These are phyloP conservation scores for Phengaris alcon DNA, from an alignment of 2,888 invertebrate species.

Conservation along the genomic window DNA sequence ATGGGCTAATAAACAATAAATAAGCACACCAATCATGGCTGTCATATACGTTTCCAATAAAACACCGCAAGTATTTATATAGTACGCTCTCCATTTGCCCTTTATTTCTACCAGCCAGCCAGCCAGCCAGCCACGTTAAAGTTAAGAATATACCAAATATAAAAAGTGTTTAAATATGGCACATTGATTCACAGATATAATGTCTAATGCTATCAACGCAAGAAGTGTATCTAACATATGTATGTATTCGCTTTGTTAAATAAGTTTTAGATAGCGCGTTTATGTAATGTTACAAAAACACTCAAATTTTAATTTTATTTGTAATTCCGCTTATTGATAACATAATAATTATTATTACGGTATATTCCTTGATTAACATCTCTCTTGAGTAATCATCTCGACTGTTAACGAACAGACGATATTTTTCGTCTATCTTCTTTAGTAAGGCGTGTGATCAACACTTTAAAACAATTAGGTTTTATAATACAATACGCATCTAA, in stretches of 20 bases:
- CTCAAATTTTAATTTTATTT: constrained; percentile 23
- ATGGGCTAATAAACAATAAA: no score
- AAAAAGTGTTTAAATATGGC: no score
- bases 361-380: not conserved
- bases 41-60: no score
- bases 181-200: not conserved
- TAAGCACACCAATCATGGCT: no score
- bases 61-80: no score
- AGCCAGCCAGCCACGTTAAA: no score
- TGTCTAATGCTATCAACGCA: not conserved
- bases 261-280: constrained; percentile 25
- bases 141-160: no score
- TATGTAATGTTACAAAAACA: constrained; percentile 1
- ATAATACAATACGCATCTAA: not conserved
- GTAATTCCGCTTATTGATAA: constrained; percentile 17
- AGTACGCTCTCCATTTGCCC: no score
- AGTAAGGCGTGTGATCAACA: not conserved
- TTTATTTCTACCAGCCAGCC: no score
- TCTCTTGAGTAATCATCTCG: no score
- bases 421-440: not conserved
- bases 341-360: no score
- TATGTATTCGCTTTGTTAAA: constrained; percentile 24
- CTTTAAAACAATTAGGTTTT: not conserved
- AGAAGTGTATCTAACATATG: not conserved
- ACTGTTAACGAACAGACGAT: not conserved